Percentiles rank a stretch among this genome's conserved stretches.
Conservation (phyloP, 2,797 vertebrate species). For the Australoheros facetus region DNA sequence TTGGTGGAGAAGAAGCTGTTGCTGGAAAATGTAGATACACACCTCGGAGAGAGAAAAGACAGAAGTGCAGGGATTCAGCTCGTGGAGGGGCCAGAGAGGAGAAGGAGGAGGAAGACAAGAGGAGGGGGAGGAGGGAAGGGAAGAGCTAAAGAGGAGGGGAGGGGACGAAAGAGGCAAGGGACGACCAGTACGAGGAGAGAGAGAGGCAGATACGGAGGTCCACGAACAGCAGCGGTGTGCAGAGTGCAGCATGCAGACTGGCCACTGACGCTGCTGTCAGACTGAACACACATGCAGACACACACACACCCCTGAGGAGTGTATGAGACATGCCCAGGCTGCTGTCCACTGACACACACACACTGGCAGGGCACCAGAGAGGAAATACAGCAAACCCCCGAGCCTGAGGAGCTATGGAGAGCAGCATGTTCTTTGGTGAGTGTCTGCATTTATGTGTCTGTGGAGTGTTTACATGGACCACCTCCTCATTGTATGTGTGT, state of each 20-base stretch:
- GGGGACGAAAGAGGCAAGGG: slow-evolving; percentile 40
- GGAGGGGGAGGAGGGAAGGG: slow-evolving; percentile 25
- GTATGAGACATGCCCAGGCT: slow-evolving; percentile 75
- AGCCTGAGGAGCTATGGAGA: slow-evolving; percentile 88
- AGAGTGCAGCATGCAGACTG: slow-evolving; percentile 63
- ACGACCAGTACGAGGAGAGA: slow-evolving; percentile 45
- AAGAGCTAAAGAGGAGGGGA: slow-evolving; percentile 56
- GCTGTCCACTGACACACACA: slow-evolving; percentile 82
- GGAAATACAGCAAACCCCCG: slow-evolving; percentile 83
- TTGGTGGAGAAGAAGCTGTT: slow-evolving; percentile 51
- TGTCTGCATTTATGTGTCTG: slow-evolving; percentile 51
- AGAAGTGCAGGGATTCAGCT: slow-evolving; percentile 44
- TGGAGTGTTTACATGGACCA: background rate
- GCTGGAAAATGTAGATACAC: slow-evolving; percentile 70
- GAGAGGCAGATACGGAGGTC: slow-evolving; percentile 56
- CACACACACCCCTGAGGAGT: slow-evolving; percentile 67
- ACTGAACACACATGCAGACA: slow-evolving; percentile 56
- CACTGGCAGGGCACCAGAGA: slow-evolving; percentile 83
- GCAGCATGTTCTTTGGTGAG: slow-evolving; percentile 99
- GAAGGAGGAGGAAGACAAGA: slow-evolving; percentile 27
- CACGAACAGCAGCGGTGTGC: slow-evolving; percentile 60
- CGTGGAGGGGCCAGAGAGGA: slow-evolving; percentile 51
- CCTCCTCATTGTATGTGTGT: background rate
- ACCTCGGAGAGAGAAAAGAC: slow-evolving; percentile 54
- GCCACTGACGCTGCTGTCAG: slow-evolving; percentile 54